These are phyloP conservation scores for Laterallus jamaicensis DNA, from an alignment of 2,113 vertebrate genomes.

Conservation along the genomic window DNA sequence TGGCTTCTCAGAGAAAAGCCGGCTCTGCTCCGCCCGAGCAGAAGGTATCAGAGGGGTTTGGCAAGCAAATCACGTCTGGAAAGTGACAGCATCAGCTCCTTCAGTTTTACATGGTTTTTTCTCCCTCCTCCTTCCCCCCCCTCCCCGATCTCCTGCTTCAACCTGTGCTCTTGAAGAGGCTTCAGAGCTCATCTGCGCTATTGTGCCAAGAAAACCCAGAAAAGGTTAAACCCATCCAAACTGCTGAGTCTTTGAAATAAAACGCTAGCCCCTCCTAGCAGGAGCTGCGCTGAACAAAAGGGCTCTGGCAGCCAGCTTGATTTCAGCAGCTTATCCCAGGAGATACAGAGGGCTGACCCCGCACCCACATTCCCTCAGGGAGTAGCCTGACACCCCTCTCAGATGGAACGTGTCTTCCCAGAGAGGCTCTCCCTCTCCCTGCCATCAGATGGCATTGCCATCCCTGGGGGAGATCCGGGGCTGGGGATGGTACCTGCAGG, in stretches of 20 bases:
- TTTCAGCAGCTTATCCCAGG: conserved; percentile 10
- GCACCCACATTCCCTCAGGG: background rate
- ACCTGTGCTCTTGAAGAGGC: background rate
- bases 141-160: background rate
- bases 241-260: conserved; percentile 51
- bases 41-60: background rate
- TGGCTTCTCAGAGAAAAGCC: background rate
- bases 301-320: conserved; percentile 7
- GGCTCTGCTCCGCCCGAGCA: background rate
- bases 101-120: background rate
- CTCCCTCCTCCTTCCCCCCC: background rate
- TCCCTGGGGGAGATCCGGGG: background rate
- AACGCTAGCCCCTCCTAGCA: conserved; percentile 10
- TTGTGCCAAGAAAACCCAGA: conserved; percentile 31
- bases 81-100: background rate
- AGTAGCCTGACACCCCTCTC: background rate
- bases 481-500: background rate
- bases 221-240: conserved; percentile 62
- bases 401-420: background rate
- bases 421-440: background rate
- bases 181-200: conserved; percentile 48
- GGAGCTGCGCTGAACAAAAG: conserved; percentile 31
- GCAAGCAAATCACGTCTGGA: conserved; percentile 18
- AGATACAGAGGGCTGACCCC: background rate
- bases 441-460: background rate